These are phyloP conservation scores for Pollicipes pollicipes DNA, from an alignment of 1,140 invertebrate genomes.

Conservation along the genomic window DNA sequence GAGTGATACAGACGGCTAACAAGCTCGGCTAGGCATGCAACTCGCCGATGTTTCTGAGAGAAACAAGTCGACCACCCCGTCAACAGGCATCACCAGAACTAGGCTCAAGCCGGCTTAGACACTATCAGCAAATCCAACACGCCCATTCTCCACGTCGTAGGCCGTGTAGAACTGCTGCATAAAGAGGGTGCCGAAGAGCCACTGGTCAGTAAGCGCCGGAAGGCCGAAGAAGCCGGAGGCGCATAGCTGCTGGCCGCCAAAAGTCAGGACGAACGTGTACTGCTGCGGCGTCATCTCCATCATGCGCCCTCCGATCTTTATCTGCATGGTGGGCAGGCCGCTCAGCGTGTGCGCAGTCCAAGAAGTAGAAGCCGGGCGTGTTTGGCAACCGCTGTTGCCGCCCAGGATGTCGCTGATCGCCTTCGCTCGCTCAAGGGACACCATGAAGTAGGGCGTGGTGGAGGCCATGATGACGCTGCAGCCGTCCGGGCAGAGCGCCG, in stretches of 20 bases:
- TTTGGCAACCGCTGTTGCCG: background rate
- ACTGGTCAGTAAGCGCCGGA: background rate
- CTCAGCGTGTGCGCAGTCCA: background rate
- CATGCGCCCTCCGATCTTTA: background rate
- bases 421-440: background rate
- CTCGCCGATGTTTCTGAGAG: too few relatives aligned
- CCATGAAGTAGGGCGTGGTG: background rate
- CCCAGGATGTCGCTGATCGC: background rate
- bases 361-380: too few relatives aligned
- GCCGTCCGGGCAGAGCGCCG: background rate
- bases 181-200: background rate
- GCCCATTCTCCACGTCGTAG: background rate
- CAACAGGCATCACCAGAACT: too few relatives aligned
- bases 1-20: too few relatives aligned
- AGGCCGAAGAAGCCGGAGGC: background rate
- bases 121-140: background rate
- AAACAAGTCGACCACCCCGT: too few relatives aligned
- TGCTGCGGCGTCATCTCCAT: background rate
- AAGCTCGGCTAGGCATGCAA: too few relatives aligned
- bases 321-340: background rate
- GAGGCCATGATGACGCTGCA: background rate
- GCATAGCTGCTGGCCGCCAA: background rate
- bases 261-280: background rate
- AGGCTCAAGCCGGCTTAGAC: too few relatives aligned
- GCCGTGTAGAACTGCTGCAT: background rate